Evolutionary conservation across 2,797 vertebrate genomes (phyloP).

Genomic region (Bufotes viridis): DNA sequence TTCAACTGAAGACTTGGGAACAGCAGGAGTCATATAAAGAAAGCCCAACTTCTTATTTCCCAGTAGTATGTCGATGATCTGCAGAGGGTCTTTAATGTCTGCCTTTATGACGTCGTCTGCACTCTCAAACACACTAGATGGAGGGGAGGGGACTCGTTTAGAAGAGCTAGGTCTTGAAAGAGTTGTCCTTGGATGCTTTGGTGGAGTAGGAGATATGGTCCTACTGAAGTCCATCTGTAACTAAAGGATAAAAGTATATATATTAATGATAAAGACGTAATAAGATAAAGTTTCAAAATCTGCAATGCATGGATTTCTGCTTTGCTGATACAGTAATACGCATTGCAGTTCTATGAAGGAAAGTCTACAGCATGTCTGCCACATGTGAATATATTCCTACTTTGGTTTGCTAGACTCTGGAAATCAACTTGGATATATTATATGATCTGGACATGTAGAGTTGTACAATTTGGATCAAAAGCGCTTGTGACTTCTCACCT

Average conservation of each 20-base stretch:
- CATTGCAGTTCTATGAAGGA: no score
- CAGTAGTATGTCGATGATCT: conserved; percentile 74
- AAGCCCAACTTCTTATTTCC: conserved; percentile 78
- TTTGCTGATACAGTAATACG: no score
- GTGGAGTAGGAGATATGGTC: conserved; percentile 60
- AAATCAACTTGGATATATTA: no score
- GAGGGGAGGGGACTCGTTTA: conserved; percentile 40
- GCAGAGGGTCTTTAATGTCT: conserved; percentile 69
- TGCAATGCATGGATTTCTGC: no score
- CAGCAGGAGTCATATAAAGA: conserved; percentile 75
- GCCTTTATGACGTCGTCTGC: conserved; percentile 75
- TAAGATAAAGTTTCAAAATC: no score
- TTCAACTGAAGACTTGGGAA: conserved; percentile 73
- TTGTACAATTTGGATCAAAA: background rate
- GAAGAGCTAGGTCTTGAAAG: conserved; percentile 64
- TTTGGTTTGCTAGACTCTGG: no score
- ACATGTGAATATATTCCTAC: no score
- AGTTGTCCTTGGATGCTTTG: conserved; percentile 66
- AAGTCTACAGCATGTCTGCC: no score
- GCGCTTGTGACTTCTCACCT: conserved; percentile 65
- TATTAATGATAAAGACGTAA: background rate
- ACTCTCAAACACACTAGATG: conserved; percentile 65
- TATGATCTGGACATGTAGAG: background rate
- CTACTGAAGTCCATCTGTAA: conserved; percentile 59
- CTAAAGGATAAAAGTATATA: conserved; percentile 55